Conservation (phyloP, 2,797 vertebrate genomes). For the Bradypus variegatus region DNA sequence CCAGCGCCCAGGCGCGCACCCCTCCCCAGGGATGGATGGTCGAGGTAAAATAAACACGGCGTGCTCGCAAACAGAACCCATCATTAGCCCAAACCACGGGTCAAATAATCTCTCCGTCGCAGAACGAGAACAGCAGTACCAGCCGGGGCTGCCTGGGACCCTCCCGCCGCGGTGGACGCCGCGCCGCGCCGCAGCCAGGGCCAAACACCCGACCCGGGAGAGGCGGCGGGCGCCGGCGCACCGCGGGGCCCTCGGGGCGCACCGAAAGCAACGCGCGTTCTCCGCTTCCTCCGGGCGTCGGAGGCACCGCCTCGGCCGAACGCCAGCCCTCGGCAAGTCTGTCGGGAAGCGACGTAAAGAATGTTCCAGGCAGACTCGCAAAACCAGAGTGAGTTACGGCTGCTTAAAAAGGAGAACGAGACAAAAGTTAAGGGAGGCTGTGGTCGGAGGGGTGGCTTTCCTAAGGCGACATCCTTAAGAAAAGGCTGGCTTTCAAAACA, state of each 20-base stretch:
- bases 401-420: neutral
- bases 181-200: neutral
- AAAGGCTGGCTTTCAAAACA: neutral
- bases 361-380: neutral
- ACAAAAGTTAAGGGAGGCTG: neutral
- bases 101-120: neutral
- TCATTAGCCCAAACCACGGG: slow-evolving; percentile 6
- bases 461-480: neutral
- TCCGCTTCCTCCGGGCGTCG: neutral
- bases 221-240: neutral
- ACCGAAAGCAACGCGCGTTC: neutral
- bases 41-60: neutral
- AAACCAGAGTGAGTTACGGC: neutral
- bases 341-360: neutral
- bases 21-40: neutral
- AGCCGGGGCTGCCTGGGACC: neutral
- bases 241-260: neutral
- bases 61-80: neutral
- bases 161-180: neutral
- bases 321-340: neutral
- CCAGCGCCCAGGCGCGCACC: rapidly evolving
- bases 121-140: neutral
- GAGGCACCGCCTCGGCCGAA: slow-evolving; percentile 20
- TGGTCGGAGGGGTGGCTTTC: neutral
- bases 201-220: neutral